Evolutionary conservation across 2,113 vertebrate species (phyloP).

Genomic region (Callipepla californica): DNA sequence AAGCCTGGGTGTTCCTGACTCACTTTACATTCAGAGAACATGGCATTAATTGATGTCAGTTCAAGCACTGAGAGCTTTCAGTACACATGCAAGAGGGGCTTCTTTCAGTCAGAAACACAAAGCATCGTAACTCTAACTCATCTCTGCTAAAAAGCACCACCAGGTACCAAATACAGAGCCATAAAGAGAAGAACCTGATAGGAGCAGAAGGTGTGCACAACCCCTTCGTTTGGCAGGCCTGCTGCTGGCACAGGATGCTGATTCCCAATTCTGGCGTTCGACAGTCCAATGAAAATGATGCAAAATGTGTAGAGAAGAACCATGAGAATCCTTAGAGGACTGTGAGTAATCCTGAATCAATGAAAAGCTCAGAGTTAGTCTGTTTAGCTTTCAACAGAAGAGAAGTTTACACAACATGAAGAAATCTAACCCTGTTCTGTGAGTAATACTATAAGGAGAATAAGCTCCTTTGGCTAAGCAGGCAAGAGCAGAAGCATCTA

Average conservation of each 20-base stretch:
- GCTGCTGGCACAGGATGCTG: not conserved
- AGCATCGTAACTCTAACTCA: not conserved
- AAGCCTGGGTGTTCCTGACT: not conserved
- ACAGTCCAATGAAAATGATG: conserved; percentile 25
- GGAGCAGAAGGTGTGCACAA: not conserved
- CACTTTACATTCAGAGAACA: not conserved
- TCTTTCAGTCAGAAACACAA: not conserved
- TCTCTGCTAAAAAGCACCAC: not conserved
- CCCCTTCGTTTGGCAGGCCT: not conserved
- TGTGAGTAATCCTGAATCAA: not conserved
- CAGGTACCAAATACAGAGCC: not conserved
- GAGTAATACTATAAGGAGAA: not conserved
- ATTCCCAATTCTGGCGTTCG: not conserved
- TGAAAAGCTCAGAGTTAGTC: conserved; percentile 1
- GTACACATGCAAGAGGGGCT: not conserved
- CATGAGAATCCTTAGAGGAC: conserved; percentile 15
- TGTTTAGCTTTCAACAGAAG: not conserved
- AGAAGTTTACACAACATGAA: not conserved
- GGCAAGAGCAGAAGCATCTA: not conserved
- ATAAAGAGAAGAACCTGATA: not conserved
- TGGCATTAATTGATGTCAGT: not conserved
- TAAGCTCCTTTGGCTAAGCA: not conserved
- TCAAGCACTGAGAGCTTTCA: not conserved
- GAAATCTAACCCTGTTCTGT: not conserved
- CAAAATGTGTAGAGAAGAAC: not conserved